Evolutionary conservation across 2,797 vertebrate genomes (phyloP).

Genomic region (Tangara arthus): DNA sequence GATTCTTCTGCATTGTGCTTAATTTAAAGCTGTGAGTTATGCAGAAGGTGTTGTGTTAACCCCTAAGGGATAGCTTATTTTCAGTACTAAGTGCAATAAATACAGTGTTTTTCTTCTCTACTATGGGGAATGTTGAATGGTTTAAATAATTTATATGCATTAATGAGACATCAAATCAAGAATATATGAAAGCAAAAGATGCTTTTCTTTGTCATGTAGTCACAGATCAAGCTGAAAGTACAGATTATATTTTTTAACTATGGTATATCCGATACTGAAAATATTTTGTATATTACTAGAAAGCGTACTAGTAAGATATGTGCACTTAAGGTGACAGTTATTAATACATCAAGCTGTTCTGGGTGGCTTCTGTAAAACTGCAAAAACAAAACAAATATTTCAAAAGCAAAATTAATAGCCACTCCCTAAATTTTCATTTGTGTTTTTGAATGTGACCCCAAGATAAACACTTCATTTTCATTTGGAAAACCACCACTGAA

Average conservation of each 20-base stretch:
- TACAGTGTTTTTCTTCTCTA: background rate
- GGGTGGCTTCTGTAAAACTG: background rate
- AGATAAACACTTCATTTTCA: background rate
- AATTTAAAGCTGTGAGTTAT: background rate
- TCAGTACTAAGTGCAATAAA: conserved; percentile 9
- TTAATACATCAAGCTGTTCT: background rate
- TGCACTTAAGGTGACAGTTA: background rate
- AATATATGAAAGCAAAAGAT: background rate
- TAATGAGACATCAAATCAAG: conserved; percentile 1
- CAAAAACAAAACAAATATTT: background rate
- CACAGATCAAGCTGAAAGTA: background rate
- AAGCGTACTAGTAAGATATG: background rate
- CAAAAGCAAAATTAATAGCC: background rate
- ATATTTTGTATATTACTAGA: background rate
- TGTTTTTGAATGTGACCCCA: background rate
- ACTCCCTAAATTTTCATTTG: background rate
- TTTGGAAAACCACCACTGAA: background rate
- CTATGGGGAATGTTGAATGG: background rate
- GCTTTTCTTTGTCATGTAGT: background rate
- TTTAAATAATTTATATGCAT: conserved; percentile 19
- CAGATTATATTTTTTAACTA: background rate
- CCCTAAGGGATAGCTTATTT: background rate
- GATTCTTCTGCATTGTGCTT: background rate
- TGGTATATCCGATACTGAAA: background rate
- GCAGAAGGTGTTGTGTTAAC: background rate